These are phyloP conservation scores for Trichogramma pretiosum DNA, from an alignment of 1,140 invertebrate species.

Conservation along the genomic window DNA sequence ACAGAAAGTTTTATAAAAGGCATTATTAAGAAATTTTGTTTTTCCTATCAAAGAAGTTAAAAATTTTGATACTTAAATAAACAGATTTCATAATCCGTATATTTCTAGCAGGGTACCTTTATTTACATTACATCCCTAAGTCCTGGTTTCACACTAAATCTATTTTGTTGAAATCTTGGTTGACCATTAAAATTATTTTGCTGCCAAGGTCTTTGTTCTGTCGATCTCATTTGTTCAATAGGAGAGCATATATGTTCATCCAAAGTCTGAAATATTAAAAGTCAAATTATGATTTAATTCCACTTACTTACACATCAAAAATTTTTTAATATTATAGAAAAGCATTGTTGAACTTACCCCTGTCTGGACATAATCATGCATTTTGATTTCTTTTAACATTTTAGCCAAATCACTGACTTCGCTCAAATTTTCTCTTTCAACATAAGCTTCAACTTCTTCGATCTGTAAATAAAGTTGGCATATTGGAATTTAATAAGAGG, in stretches of 20 bases:
- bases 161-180: too few species aligned
- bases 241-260: constrained; percentile 29
- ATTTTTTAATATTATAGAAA: neutral
- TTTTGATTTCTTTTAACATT: constrained; percentile 38
- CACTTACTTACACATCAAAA: neutral
- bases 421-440: constrained; percentile 30
- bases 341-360: constrained; percentile 37
- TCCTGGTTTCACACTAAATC: too few species aligned
- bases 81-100: too few species aligned
- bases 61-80: too few species aligned
- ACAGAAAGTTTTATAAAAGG: neutral
- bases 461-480: constrained; percentile 34
- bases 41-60: too few species aligned
- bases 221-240: constrained; percentile 1
- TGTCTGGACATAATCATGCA: constrained; percentile 36
- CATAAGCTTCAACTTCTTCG: constrained; percentile 33
- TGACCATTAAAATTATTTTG: too few species aligned
- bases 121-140: too few species aligned
- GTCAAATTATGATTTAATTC: neutral
- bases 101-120: too few species aligned
- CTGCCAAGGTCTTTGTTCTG: neutral
- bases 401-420: constrained; percentile 40
- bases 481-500: neutral
- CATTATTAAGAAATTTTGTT: too few species aligned
- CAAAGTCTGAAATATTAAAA: constrained; percentile 28